Percentiles rank a stretch among this genome's conserved stretches.
These are phyloP conservation scores for Sebastes flavidus DNA, from an alignment of 2,797 vertebrate species.

Conservation along the genomic window DNA sequence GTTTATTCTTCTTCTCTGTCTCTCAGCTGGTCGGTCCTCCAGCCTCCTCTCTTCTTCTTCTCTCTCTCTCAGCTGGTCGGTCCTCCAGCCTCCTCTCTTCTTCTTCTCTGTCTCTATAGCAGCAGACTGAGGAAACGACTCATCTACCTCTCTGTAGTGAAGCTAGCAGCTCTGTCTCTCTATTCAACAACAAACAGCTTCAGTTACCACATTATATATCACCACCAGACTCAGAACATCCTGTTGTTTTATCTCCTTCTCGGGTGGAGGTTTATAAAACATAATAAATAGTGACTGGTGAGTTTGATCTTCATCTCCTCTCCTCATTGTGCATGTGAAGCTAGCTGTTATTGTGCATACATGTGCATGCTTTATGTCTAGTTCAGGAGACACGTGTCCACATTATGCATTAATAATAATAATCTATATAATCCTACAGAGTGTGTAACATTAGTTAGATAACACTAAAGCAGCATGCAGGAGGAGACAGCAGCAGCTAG, in stretches of 20 bases:
- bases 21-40: too few relatives aligned
- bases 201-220: neutral
- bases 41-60: too few relatives aligned
- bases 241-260: neutral
- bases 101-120: neutral
- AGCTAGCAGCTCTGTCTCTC: slow-evolving; percentile 31
- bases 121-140: slow-evolving; percentile 70
- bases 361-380: too few relatives aligned
- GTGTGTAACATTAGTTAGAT: neutral
- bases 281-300: slow-evolving; percentile 53
- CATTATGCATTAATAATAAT: too few relatives aligned
- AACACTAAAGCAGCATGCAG: slow-evolving; percentile 67
- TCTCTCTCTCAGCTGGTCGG: too few relatives aligned
- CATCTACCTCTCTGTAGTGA: slow-evolving; percentile 24
- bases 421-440: accelerated
- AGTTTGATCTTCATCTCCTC: slow-evolving; percentile 45
- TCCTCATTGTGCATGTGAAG: slow-evolving; percentile 42
- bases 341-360: neutral
- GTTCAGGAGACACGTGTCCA: too few relatives aligned
- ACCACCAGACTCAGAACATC: neutral
- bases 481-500: slow-evolving; percentile 25
- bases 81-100: too few relatives aligned
- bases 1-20: too few relatives aligned
- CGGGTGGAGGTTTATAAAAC: neutral
- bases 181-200: slow-evolving; percentile 27